These are phyloP conservation scores for Cyclargus thomasi DNA, from an alignment of 1,140 invertebrate species.

Conservation along the genomic window DNA sequence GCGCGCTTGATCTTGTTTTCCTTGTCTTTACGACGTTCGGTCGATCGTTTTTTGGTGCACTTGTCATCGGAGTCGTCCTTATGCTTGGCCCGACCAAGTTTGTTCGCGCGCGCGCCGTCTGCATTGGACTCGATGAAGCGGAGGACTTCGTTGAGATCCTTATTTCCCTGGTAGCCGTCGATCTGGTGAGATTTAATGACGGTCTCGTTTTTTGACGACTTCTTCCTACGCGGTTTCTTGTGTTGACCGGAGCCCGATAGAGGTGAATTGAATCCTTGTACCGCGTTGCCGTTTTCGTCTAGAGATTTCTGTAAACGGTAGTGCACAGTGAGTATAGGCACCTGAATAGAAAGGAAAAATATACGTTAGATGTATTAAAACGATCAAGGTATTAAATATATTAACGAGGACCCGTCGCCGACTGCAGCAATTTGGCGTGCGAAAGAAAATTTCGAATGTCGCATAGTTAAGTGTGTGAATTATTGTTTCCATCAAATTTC, in stretches of 20 bases:
- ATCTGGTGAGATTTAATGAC: constrained; percentile 79
- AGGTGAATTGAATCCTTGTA: constrained; percentile 73
- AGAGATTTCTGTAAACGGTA: constrained; percentile 76
- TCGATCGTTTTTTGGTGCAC: constrained; percentile 60
- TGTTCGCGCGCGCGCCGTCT: constrained; percentile 48
- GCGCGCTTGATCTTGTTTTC: constrained; percentile 77
- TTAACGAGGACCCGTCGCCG: constrained; percentile 4
- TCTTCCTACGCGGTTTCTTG: constrained; percentile 75
- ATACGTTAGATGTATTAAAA: constrained; percentile 30
- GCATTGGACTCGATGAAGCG: constrained; percentile 76
- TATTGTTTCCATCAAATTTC: not conserved
- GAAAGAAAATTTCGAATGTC: constrained; percentile 10
- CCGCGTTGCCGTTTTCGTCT: constrained; percentile 81
- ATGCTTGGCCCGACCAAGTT: constrained; percentile 55
- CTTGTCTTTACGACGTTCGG: constrained; percentile 68
- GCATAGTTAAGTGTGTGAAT: constrained; percentile 1
- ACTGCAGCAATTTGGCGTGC: constrained; percentile 12
- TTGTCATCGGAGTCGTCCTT: constrained; percentile 64
- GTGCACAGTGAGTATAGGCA: constrained; percentile 45
- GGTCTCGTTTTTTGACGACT: constrained; percentile 77
- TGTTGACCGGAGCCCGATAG: constrained; percentile 75
- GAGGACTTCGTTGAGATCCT: constrained; percentile 76
- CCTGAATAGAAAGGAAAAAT: constrained; percentile 48
- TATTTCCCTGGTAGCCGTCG: constrained; percentile 79
- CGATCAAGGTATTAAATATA: constrained; percentile 7